phyloP scores from a whole-genome alignment of 2,888 invertebrate genomes.

The Uloborus plumipes region DNA sequence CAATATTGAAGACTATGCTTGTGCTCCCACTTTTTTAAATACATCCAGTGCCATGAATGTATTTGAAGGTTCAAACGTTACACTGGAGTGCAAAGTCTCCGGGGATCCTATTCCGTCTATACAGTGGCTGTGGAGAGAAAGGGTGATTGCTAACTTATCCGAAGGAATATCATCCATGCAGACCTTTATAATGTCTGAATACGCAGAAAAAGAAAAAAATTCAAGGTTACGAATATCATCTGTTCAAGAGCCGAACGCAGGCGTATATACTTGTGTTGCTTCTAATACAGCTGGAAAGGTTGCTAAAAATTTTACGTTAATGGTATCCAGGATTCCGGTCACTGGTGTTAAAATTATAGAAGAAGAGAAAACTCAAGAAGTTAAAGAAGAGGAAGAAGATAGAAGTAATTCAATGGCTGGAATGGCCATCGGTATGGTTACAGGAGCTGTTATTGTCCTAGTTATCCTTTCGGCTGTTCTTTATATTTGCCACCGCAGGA shows the following conservation, averaged over 20 bases:
- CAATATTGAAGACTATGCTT: conserved; percentile 58
- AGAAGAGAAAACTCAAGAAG: conserved; percentile 65
- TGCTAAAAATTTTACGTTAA: conserved; percentile 62
- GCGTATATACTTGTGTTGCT: conserved; percentile 62
- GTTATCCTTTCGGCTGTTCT: conserved; percentile 52
- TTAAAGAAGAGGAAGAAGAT: conserved; percentile 63
- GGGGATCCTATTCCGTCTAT: conserved; percentile 65
- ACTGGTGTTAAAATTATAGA: conserved; percentile 60
- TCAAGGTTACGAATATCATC: conserved; percentile 62
- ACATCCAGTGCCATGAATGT: conserved; percentile 65
- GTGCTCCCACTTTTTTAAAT: conserved; percentile 64
- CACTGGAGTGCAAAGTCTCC: conserved; percentile 63
- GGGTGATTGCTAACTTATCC: conserved; percentile 61
- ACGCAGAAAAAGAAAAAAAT: conserved; percentile 46
- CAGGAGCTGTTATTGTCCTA: conserved; percentile 57
- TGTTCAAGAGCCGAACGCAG: conserved; percentile 64
- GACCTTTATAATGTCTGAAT: conserved; percentile 54
- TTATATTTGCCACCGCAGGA: conserved; percentile 50
- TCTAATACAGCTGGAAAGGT: conserved; percentile 60
- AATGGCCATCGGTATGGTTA: conserved; percentile 61
- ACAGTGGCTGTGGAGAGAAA: conserved; percentile 64
- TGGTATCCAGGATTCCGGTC: conserved; percentile 62
- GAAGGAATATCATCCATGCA: conserved; percentile 64
- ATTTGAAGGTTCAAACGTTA: conserved; percentile 63
- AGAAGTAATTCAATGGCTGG: conserved; percentile 55